Evolutionary conservation across 2,797 vertebrate species (phyloP).

Genomic region (Sternotherus odoratus): DNA sequence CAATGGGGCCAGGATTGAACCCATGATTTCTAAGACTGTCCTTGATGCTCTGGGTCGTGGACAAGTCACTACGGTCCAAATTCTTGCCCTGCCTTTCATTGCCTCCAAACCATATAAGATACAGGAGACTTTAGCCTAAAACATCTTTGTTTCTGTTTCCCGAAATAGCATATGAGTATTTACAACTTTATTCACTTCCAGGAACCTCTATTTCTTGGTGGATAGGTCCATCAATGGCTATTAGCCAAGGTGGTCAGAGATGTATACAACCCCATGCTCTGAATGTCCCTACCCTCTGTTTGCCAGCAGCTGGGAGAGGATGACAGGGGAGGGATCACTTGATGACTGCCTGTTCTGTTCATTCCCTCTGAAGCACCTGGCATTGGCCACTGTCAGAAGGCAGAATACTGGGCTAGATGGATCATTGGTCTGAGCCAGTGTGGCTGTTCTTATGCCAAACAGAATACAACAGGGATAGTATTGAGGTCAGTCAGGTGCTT

Average conservation of each 20-base stretch:
- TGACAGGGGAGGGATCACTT: not conserved
- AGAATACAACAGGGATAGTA: not conserved
- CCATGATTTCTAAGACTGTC: not conserved
- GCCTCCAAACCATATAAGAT: not conserved
- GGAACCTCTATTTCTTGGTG: not conserved
- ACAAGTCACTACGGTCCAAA: not conserved
- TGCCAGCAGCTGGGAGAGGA: not conserved
- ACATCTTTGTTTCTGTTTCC: not conserved
- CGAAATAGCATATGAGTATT: slow-evolving; percentile 11
- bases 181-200: not conserved
- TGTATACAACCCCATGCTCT: not conserved
- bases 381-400: not conserved
- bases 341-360: not conserved
- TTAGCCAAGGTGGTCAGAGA: not conserved
- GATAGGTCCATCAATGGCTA: not conserved
- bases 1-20: not conserved
- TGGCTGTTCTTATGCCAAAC: not conserved
- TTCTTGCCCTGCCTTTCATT: not conserved
- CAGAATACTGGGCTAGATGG: not conserved
- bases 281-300: not conserved
- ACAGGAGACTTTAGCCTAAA: not conserved
- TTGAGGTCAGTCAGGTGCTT: not conserved
- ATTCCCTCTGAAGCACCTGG: too few species aligned
- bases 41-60: not conserved
- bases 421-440: not conserved